Evolutionary conservation across 2,797 vertebrate species (phyloP).

Genomic region (Acestrorhynchus altus): DNA sequence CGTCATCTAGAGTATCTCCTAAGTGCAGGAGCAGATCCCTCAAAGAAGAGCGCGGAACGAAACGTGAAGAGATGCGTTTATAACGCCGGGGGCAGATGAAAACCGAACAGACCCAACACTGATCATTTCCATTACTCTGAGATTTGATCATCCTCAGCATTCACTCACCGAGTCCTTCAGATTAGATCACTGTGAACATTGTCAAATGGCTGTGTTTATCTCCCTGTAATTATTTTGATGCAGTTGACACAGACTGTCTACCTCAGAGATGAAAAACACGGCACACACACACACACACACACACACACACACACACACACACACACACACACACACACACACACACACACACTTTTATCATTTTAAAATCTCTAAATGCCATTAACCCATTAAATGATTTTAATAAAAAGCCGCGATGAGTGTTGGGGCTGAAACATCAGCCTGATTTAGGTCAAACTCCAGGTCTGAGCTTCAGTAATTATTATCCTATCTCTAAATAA

Average conservation of each 20-base stretch:
- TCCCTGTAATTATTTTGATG: constrained; percentile 77
- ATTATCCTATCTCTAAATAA: constrained; percentile 64
- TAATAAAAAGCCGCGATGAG: constrained; percentile 58
- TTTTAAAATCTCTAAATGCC: constrained; percentile 72
- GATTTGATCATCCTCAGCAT: constrained; percentile 75
- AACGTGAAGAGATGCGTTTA: constrained; percentile 55
- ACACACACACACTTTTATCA: constrained; percentile 27
- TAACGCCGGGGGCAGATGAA: constrained; percentile 61
- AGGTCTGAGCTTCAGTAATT: constrained; percentile 62
- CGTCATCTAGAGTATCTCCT: constrained; percentile 27
- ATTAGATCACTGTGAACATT: constrained; percentile 76
- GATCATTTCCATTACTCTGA: constrained; percentile 75
- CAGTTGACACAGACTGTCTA: constrained; percentile 71
- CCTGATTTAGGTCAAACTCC: constrained; percentile 56
- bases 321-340: constrained; percentile 27
- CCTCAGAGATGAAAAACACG: constrained; percentile 56
- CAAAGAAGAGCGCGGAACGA: constrained; percentile 48
- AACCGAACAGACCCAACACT: constrained; percentile 63
- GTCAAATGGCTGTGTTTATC: constrained; percentile 76
- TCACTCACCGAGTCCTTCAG: constrained; percentile 67
- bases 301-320: not conserved
- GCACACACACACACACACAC: constrained; percentile 1
- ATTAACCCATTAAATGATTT: constrained; percentile 81
- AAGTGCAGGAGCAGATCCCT: constrained; percentile 31
- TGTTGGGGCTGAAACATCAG: constrained; percentile 54